Base-by-base conservation (phyloP, 2,113 vertebrate genomes). In the Proterorhinus semilunaris region DNA sequence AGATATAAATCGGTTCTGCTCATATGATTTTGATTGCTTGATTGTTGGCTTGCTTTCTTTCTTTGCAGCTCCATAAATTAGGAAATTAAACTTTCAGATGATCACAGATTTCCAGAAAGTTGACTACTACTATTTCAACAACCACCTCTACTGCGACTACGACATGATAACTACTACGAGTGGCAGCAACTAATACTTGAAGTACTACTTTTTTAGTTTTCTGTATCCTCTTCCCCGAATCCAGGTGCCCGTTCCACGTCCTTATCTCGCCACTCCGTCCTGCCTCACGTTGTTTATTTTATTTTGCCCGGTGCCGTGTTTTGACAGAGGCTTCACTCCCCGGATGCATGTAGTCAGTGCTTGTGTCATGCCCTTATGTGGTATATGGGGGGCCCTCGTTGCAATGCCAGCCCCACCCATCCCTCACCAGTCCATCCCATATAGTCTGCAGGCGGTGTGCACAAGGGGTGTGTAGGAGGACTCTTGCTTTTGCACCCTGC, bases 341-440 rank as follows among this genome's bases (percentile, higher is more conserved):
- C 80, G 83, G 86, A 88, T 88, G 79, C 74, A 72, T 84, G 82
- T 71, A 87, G 86, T 90, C 85, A 84, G 71, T 67, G 83, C 80
- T 81, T 81, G 86, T 89, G 87, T 88, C 87, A 86, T 91, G 87
- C 78, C 87, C 91, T 89, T 85, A 83, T 85, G 89, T 89, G 83
- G 53, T 6, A 80, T 83, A 86, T 84, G 83, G 81, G 81, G 86
- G 87, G 79, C 82, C 82, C 80, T 88, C 72, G 61, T 27, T 66
- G 78, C 77, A 78, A 48, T 84, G 81, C 84, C 85, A 82, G 79
- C 79, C 73, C 75, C 80, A 85, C 88, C 85, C 87, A 66, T 53
- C 48, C 58, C 17, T 12, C 7, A 16, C 58, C 58, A 72, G 81
- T 79, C 84, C 81, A 83, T 83, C 79, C 74, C 27, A 36, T 36